These are phyloP conservation scores for Ephestia elutella DNA, from an alignment of 1,140 invertebrate species.

Conservation along the genomic window DNA sequence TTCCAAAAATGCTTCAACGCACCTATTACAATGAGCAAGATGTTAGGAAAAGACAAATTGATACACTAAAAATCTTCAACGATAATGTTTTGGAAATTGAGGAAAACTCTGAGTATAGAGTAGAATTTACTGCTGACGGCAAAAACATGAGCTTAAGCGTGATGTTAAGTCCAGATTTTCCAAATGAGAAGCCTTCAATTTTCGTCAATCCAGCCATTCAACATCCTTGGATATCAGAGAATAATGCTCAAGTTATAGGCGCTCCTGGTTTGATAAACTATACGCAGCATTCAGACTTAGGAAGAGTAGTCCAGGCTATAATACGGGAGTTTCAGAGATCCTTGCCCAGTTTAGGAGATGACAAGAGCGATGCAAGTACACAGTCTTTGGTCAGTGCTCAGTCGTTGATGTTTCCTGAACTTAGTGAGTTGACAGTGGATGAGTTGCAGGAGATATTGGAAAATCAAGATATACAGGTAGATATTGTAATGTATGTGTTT, in stretches of 20 bases:
- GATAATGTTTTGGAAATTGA: constrained; percentile 81
- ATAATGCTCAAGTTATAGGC: constrained; percentile 78
- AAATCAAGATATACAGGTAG: constrained; percentile 75
- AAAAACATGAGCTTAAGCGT: constrained; percentile 79
- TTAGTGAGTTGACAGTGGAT: constrained; percentile 79
- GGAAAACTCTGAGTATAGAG: constrained; percentile 81
- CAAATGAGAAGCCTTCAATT: constrained; percentile 82
- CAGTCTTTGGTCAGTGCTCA: constrained; percentile 39
- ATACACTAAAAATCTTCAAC: constrained; percentile 83
- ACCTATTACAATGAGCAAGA: constrained; percentile 62
- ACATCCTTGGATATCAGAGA: constrained; percentile 81
- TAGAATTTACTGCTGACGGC: constrained; percentile 79
- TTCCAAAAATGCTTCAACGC: constrained; percentile 45
- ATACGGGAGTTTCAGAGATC: constrained; percentile 84
- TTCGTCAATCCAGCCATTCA: constrained; percentile 78
- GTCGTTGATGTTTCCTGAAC: constrained; percentile 76
- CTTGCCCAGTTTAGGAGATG: constrained; percentile 39
- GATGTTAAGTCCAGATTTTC: constrained; percentile 80
- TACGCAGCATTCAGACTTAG: constrained; percentile 84
- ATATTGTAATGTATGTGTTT: background rate
- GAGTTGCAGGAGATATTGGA: constrained; percentile 81
- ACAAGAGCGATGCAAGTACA: constrained; percentile 46
- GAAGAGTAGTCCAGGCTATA: constrained; percentile 84
- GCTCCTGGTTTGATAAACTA: constrained; percentile 85
- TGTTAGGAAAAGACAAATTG: constrained; percentile 78